Base-by-base conservation (phyloP, 2,113 vertebrate genomes). In the Paedocypris sp. region DNA sequence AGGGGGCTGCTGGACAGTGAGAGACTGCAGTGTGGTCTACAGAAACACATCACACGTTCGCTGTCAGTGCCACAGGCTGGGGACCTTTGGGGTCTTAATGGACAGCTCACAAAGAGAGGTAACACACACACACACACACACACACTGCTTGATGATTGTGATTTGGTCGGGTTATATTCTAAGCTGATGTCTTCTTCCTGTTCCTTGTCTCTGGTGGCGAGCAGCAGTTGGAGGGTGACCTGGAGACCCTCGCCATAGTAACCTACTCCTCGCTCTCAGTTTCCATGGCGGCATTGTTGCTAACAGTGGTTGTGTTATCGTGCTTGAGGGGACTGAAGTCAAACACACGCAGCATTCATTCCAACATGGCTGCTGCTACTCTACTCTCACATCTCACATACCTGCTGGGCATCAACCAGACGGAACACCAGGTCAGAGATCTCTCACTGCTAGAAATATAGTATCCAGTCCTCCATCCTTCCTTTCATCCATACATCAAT, bases 31-130 rank as follows among this genome's bases (percentile, higher is more conserved):
- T 41, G 90, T 99, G 5, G 88, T 98, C 26, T 91, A 92, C 77
- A 89, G 94, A 74, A 99, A 99, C 46, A 82, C 85, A 2, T 95
- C 95, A 7, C 94, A 99, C 0, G 93, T 97, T 12, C 90, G 90
- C 71, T 99, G 95, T 79, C 95, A 93, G 76, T 99, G 95, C 61
- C 91, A 92, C 69, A 89, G 87, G 73, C 87, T 97, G 4, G 94
- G 94, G 18, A 98, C 90, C 36, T 97, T 97, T 12, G 95, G 92
- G 1, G 89, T 99, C 32, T 82, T 99, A 54, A 99, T 98, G 95
- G 95, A 99, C 78, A 94, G 90, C 67, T 99, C 95, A 0, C 93
- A 98, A 18, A 85, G 95, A 82, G 95, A 99, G 92, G 95, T 98
- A 82, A 16, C 11, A 20, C 19, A 32, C 4, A 46, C 42, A 45